Base-by-base conservation (phyloP, 2,888 invertebrate species). In the Drosophila atroscutellata region DNA sequence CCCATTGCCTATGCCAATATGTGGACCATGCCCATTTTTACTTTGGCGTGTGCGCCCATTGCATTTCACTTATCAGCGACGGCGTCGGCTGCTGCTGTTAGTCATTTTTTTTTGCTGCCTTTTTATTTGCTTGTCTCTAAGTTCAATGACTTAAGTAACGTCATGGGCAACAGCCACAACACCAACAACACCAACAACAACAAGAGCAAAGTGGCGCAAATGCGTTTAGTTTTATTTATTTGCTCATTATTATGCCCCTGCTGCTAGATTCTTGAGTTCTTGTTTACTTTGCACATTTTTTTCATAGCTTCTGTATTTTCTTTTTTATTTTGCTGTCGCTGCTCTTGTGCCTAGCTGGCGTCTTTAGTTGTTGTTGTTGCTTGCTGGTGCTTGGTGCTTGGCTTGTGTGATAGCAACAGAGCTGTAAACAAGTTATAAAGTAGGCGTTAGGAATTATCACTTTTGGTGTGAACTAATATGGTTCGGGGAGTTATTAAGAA, bases 111-210 rank as follows among this genome's bases (percentile, higher is more conserved):
- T 66, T 56, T 60, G 65, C 65, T 71, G 86, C 70, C 56, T 69
- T 77, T 87, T 75, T 85, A 81, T 88, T 83, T 83, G 72, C 83
- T 80, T 55, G 76, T 65, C 73, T 69, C 72, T 91, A 91, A 91
- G 91, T 91, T 91, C 91, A 91, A 91, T 91, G 91, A 91, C 91
- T 91, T 80, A 77, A 82, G 79, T 78, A 90, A 90, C 91, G 91
- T 91, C 91, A 91, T 83, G 91, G 91, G 86, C 91, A 91, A 77
- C 75, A 69, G 55, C 68, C 67, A 7, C 64, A 72, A 45, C 57
- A 73, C 56, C 67, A 70, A 7, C 64, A 71, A 45, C 58, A 74
- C 47, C 51, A 81, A 52, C 62, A 63, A 58, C 68, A 85, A 65
- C 80, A 69, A 81, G 77, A 71, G 77, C 77, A 83, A 85, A 90